These are phyloP conservation scores for Chauna torquata DNA, from an alignment of 2,113 vertebrate genomes.

Conservation along the genomic window DNA sequence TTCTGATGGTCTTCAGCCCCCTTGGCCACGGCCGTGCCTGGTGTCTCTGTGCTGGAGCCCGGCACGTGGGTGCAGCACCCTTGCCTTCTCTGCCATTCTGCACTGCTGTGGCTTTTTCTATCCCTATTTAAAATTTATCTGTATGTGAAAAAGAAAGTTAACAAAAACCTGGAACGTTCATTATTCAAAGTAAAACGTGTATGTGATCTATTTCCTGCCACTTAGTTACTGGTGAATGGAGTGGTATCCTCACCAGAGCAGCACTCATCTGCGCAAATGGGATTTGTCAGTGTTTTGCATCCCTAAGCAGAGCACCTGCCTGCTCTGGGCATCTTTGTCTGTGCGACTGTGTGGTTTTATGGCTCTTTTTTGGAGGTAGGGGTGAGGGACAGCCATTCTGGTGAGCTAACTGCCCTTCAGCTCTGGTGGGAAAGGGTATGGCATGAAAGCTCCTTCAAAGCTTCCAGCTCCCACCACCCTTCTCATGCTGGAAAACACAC, in stretches of 20 bases:
- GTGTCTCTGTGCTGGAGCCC: neutral
- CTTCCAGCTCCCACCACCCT: neutral
- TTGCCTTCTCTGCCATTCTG: neutral
- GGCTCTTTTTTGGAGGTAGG: neutral
- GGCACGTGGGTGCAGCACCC: fast-evolving
- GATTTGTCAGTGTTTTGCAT: neutral
- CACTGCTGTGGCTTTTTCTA: fast-evolving
- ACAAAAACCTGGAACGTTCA: fast-evolving
- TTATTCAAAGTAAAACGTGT: neutral
- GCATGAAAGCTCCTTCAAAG: neutral
- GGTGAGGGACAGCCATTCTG: no score
- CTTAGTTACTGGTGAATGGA: neutral
- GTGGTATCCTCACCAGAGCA: fast-evolving
- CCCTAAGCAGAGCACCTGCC: no score
- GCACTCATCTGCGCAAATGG: neutral
- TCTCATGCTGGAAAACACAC: neutral
- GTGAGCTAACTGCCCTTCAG: neutral
- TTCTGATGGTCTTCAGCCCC: neutral
- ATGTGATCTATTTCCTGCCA: no score
- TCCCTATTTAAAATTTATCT: neutral
- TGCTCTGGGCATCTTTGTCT: no score
- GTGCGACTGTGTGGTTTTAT: no score
- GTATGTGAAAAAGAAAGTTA: neutral
- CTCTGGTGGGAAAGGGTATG: neutral
- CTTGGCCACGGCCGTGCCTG: fast-evolving